phyloP scores from a whole-genome alignment of 2,888 invertebrate species.

The Ophion slaviceki region DNA sequence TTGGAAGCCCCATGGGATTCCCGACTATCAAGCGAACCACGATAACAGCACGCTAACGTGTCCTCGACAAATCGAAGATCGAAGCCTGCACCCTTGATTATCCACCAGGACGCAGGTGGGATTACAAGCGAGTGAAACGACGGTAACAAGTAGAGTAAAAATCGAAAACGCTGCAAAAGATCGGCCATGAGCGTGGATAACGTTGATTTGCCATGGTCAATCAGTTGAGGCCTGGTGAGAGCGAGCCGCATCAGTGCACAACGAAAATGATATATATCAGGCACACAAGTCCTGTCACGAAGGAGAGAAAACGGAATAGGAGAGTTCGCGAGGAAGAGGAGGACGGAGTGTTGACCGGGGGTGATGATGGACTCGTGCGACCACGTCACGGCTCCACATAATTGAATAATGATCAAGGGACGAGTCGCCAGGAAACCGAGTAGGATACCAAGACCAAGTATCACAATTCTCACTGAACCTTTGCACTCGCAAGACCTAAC shows the following conservation, averaged over 20 bases:
- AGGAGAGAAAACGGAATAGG: slow-evolving; percentile 5
- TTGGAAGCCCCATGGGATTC: too few relatives aligned
- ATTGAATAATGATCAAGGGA: slow-evolving; percentile 57
- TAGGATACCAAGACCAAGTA: slow-evolving; percentile 3
- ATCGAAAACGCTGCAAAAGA: slow-evolving; percentile 44
- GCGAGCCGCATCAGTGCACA: slow-evolving; percentile 46
- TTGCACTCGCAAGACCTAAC: too few relatives aligned
- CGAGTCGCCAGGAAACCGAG: slow-evolving; percentile 16
- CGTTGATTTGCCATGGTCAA: slow-evolving; percentile 75
- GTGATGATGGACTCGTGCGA: slow-evolving; percentile 52
- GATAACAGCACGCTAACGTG: background rate
- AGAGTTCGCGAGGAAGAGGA: slow-evolving; percentile 21
- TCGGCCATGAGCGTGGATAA: slow-evolving; percentile 70
- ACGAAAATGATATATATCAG: slow-evolving; percentile 66
- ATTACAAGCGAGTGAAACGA: background rate
- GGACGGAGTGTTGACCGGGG: slow-evolving; percentile 39
- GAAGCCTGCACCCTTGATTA: slow-evolving; percentile 10
- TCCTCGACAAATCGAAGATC: background rate
- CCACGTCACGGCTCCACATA: slow-evolving; percentile 32
- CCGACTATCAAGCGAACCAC: too few relatives aligned
- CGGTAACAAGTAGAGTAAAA: slow-evolving; percentile 28
- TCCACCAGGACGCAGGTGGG: background rate
- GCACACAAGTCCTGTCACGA: slow-evolving; percentile 8
- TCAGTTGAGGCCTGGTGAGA: slow-evolving; percentile 69
- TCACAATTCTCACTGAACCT: too few relatives aligned